Percentiles rank a stretch among this genome's conserved stretches.
phyloP scores from a whole-genome alignment of 1,140 invertebrate genomes.

The Philopotamus ludificatus region DNA sequence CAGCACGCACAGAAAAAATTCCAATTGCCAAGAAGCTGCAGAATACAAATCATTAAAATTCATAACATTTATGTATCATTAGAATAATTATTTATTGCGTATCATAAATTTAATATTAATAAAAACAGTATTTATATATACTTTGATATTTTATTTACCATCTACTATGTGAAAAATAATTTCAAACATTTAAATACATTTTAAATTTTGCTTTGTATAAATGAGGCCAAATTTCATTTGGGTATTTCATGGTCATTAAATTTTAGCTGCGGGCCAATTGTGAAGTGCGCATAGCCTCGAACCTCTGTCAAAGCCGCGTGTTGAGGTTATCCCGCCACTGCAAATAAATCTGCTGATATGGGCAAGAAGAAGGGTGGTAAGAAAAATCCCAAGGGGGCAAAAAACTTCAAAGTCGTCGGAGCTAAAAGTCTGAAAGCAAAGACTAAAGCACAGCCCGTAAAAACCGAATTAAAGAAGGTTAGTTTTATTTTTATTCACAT shows the following conservation, averaged over 20 bases:
- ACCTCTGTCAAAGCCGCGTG: slow-evolving; percentile 8
- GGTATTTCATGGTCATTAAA: neutral
- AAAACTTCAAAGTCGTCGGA: slow-evolving; percentile 40
- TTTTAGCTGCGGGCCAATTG: neutral
- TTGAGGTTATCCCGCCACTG: neutral
- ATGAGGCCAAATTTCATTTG: neutral
- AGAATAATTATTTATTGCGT: too few relatives aligned
- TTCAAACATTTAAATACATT: too few relatives aligned
- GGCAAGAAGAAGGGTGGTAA: slow-evolving; percentile 37
- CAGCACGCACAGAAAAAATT: too few relatives aligned
- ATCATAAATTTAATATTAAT: too few relatives aligned
- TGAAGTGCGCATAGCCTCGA: neutral
- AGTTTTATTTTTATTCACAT: neutral
- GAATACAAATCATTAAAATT: too few relatives aligned
- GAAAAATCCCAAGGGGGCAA: slow-evolving; percentile 25
- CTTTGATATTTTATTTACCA: too few relatives aligned
- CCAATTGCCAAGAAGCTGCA: too few relatives aligned
- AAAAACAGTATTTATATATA: too few relatives aligned
- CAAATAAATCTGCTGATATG: slow-evolving; percentile 28
- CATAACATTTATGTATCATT: too few relatives aligned
- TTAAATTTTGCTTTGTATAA: neutral
- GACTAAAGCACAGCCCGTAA: slow-evolving; percentile 36
- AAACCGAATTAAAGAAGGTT: slow-evolving; percentile 39
- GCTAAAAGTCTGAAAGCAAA: slow-evolving; percentile 39
- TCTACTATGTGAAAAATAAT: too few relatives aligned